Evolutionary conservation across 2,888 invertebrate species (phyloP).

Genomic region (Pemphredon lugubris): DNA sequence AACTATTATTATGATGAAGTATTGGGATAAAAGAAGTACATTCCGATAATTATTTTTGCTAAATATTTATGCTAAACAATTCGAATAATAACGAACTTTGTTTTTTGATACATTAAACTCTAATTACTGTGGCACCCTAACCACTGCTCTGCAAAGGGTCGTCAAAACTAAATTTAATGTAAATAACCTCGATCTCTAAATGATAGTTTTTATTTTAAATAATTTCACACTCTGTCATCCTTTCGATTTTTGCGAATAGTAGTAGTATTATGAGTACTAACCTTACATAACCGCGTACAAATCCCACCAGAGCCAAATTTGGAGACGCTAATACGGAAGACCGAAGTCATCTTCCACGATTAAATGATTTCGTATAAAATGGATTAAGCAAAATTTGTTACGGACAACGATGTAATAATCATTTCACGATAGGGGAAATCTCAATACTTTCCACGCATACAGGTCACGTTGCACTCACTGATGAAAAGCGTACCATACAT

Average conservation of each 20-base stretch:
- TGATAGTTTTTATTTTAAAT: too few species aligned
- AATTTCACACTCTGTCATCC: not conserved
- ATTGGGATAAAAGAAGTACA: too few species aligned
- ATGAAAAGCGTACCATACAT: too few species aligned
- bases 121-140: not conserved
- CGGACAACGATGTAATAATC: not conserved
- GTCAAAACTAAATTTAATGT: too few species aligned
- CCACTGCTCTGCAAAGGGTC: too few species aligned
- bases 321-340: slow-evolving; percentile 35
- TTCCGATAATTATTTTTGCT: too few species aligned
- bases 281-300: slow-evolving; percentile 73
- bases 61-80: too few species aligned
- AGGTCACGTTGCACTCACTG: too few species aligned
- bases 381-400: not conserved
- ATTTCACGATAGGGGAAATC: too few species aligned
- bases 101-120: not conserved
- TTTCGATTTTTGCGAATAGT: not conserved
- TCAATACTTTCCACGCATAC: too few species aligned
- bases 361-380: slow-evolving; percentile 1
- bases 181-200: too few species aligned
- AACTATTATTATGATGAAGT: too few species aligned
- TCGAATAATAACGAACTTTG: not conserved
- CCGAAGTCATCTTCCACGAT: slow-evolving; percentile 57
- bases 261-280: slow-evolving; percentile 62
- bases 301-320: slow-evolving; percentile 43